A percentile compares a stretch with the other conserved stretches of the same genome.
Evolutionary conservation across 2,888 invertebrate genomes (phyloP).

Genomic region (Drosophila conformis): DNA sequence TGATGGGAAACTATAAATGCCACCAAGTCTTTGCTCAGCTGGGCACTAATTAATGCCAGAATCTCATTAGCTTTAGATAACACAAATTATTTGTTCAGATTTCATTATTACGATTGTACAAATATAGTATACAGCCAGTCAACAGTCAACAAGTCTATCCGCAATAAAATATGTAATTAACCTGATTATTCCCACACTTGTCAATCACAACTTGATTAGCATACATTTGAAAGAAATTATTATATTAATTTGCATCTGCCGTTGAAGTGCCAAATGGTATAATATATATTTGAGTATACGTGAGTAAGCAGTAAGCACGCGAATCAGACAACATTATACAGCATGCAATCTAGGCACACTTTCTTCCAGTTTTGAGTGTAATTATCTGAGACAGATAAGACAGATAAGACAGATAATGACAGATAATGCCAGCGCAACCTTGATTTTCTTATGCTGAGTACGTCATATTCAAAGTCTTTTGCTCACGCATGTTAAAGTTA

Average conservation of each 20-base stretch:
- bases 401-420: not conserved
- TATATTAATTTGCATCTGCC: not conserved
- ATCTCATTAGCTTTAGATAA: constrained; percentile 57
- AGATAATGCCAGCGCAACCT: not conserved
- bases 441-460: not conserved
- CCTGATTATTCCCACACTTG: constrained; percentile 14
- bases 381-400: constrained; percentile 1
- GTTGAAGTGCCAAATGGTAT: not conserved
- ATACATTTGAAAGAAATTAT: not conserved
- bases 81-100: constrained; percentile 28
- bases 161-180: constrained; percentile 1
- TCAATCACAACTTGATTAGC: constrained; percentile 9
- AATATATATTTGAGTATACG: not conserved
- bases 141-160: constrained; percentile 1
- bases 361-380: not conserved
- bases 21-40: constrained; percentile 42
- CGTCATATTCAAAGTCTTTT: not conserved
- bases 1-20: constrained; percentile 53
- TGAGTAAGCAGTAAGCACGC: not conserved
- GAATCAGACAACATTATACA: not conserved
- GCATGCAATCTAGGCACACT: not conserved
- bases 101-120: constrained; percentile 28
- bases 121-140: constrained; percentile 27
- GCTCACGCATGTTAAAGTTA: constrained; percentile 3
- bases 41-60: constrained; percentile 58